A percentile compares a stretch with the other conserved stretches of the same genome.
phyloP scores from a whole-genome alignment of 2,888 invertebrate species.

The Campoletis raptor region DNA sequence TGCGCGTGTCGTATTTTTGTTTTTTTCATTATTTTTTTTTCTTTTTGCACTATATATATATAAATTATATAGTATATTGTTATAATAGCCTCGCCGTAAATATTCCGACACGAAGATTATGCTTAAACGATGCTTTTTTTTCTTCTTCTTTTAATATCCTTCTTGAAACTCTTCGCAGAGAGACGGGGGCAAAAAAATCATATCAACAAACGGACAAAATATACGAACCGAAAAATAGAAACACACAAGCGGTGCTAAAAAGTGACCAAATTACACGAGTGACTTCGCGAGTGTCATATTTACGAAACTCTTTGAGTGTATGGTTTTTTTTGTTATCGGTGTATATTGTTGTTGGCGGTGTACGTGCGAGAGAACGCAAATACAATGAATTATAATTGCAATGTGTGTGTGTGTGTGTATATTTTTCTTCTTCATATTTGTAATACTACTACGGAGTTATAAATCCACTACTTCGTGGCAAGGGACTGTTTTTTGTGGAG shows the following conservation, averaged over 20 bases:
- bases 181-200: slow-evolving; percentile 15
- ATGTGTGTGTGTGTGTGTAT: slow-evolving; percentile 47
- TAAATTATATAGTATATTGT: slow-evolving; percentile 24
- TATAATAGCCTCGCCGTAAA: slow-evolving; percentile 53
- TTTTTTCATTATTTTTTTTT: slow-evolving; percentile 6
- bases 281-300: slow-evolving; percentile 64
- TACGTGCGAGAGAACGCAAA: slow-evolving; percentile 48
- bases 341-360: slow-evolving; percentile 27
- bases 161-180: slow-evolving; percentile 34
- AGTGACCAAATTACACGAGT: slow-evolving; percentile 71
- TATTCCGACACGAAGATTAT: slow-evolving; percentile 59
- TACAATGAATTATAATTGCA: slow-evolving; percentile 74
- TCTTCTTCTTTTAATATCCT: slow-evolving; percentile 1
- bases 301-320: slow-evolving; percentile 70
- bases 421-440: slow-evolving; percentile 49
- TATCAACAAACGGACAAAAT: slow-evolving; percentile 32
- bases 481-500: slow-evolving; percentile 37
- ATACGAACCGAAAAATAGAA: slow-evolving; percentile 5
- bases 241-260: slow-evolving; percentile 74
- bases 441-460: slow-evolving; percentile 81
- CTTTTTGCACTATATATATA: slow-evolving; percentile 14
- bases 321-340: slow-evolving; percentile 69
- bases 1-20: slow-evolving; percentile 51
- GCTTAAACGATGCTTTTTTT: slow-evolving; percentile 54
- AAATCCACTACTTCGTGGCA: slow-evolving; percentile 52